Evolutionary conservation across 2,888 invertebrate species (phyloP).

Genomic region (Pollenia griseotomentosa): DNA sequence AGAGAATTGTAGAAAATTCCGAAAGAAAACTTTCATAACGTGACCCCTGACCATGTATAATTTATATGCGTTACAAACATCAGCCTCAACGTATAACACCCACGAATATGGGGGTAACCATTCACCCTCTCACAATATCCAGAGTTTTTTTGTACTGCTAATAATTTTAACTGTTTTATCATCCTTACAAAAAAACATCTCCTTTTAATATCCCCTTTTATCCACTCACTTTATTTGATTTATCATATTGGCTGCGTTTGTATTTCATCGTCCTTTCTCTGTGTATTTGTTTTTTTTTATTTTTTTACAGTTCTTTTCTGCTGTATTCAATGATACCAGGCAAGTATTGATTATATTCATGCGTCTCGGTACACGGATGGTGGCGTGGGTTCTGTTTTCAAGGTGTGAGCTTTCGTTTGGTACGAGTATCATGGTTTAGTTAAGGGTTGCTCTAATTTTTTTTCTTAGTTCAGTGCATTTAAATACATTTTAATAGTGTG

Average conservation of each 20-base stretch:
- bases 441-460: slow-evolving; percentile 68
- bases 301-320: slow-evolving; percentile 22
- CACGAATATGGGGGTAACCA: too few species aligned
- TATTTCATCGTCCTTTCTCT: slow-evolving; percentile 19
- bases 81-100: too few species aligned
- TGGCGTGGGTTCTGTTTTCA: slow-evolving; percentile 65
- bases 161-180: background rate
- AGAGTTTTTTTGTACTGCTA: too few species aligned
- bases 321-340: slow-evolving; percentile 27
- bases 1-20: too few species aligned
- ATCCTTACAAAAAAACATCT: background rate
- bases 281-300: background rate
- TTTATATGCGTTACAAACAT: too few species aligned
- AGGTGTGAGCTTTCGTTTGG: slow-evolving; percentile 67
- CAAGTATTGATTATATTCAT: slow-evolving; percentile 60
- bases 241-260: slow-evolving; percentile 49
- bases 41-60: too few species aligned
- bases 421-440: background rate
- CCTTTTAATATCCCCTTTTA: background rate
- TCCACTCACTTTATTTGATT: slow-evolving; percentile 45
- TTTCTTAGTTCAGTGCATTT: slow-evolving; percentile 42
- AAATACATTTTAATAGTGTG: slow-evolving; percentile 36
- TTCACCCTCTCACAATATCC: too few species aligned
- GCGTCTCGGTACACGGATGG: slow-evolving; percentile 59
- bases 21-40: too few species aligned